A percentile compares a stretch with the other conserved stretches of the same genome.
Evolutionary conservation across 2,797 vertebrate species (phyloP).

Genomic region (Tauraco hartlaubi): DNA sequence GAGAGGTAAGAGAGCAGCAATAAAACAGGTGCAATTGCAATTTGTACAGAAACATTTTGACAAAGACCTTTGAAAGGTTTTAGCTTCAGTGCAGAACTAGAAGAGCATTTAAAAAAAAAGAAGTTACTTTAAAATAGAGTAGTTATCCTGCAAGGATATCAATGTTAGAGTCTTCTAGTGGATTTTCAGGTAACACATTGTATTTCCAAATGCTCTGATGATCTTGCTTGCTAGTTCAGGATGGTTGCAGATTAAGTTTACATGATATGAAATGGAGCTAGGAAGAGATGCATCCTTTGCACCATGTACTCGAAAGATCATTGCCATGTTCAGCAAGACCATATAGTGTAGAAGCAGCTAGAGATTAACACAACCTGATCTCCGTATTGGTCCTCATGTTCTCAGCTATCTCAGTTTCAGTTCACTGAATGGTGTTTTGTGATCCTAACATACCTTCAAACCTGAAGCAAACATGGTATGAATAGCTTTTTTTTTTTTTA

Average conservation of each 20-base stretch:
- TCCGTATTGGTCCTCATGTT: neutral
- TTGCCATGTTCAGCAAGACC: neutral
- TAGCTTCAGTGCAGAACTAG: neutral
- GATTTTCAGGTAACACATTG: neutral
- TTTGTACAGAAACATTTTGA: neutral
- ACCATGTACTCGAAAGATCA: neutral
- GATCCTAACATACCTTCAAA: neutral
- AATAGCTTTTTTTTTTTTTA: neutral
- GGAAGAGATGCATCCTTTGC: neutral
- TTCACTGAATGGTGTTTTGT: neutral
- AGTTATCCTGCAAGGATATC: neutral
- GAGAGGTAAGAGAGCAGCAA: neutral
- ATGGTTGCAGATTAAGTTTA: neutral
- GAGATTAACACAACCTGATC: neutral
- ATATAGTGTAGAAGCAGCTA: neutral
- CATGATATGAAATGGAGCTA: accelerated
- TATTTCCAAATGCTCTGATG: neutral
- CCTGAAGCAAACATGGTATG: neutral
- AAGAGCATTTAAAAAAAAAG: neutral
- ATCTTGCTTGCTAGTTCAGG: neutral
- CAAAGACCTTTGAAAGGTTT: neutral
- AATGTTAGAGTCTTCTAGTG: neutral
- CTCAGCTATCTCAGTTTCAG: neutral
- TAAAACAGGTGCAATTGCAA: neutral
- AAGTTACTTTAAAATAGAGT: neutral